These are phyloP conservation scores for Sebastes dallii DNA, from an alignment of 2,797 vertebrate species.

Conservation along the genomic window DNA sequence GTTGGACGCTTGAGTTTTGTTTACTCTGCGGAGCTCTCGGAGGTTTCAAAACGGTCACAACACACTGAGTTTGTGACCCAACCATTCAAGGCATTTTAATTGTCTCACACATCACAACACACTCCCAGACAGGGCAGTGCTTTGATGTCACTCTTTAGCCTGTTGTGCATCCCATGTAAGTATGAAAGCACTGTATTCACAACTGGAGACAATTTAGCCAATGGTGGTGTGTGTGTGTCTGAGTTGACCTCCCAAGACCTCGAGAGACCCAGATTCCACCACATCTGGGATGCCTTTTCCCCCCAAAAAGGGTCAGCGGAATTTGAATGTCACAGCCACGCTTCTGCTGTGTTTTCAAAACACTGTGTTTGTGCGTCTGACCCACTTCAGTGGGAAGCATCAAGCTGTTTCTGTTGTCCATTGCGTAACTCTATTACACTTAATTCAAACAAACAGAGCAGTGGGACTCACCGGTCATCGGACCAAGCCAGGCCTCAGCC, in stretches of 20 bases:
- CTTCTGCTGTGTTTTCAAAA: constrained; percentile 74
- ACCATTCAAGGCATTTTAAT: constrained; percentile 41
- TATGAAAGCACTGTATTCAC: constrained; percentile 27
- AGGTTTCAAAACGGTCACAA: constrained; percentile 31
- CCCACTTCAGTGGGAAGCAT: constrained; percentile 69
- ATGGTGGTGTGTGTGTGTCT: constrained; percentile 12
- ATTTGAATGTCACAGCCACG: constrained; percentile 69
- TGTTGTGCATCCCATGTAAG: neutral
- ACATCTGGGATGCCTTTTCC: constrained; percentile 74
- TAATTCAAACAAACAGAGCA: constrained; percentile 68
- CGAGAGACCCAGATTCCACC: constrained; percentile 34
- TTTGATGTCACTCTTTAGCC: constrained; percentile 32
- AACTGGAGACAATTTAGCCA: constrained; percentile 45
- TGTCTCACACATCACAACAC: constrained; percentile 43
- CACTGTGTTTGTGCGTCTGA: constrained; percentile 55
- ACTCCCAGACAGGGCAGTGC: constrained; percentile 1
- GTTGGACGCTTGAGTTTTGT: constrained; percentile 33
- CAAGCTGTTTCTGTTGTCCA: constrained; percentile 63
- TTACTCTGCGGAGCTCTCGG: constrained; percentile 22
- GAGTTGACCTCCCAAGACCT: constrained; percentile 46
- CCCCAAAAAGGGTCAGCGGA: constrained; percentile 55
- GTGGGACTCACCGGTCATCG: constrained; percentile 36
- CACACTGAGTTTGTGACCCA: constrained; percentile 20
- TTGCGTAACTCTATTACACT: constrained; percentile 63
- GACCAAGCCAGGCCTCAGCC: constrained; percentile 12